Base-by-base conservation (phyloP, 2,797 vertebrate species). In the Sebastes minor region DNA sequence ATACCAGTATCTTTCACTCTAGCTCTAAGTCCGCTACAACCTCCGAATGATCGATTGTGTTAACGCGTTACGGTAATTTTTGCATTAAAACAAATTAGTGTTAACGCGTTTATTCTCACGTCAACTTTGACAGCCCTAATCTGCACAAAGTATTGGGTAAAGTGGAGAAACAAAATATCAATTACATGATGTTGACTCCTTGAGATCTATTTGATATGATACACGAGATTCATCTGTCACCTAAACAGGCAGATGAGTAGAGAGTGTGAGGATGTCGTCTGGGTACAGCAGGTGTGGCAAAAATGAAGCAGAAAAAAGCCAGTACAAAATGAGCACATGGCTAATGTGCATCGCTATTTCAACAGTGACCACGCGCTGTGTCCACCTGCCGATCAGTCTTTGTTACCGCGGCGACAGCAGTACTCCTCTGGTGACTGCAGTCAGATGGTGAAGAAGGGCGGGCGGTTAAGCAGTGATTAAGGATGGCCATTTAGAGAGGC, bases 401-500 rank as follows among this genome's bases (percentile, higher is more conserved):
- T 81, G 92, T 95, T 94, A 95, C 78, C 46, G 83, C 67, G 74
- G 90, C 62, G 77, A 83, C 86, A 84, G 76, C 73, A 67, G 82
- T 25, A 46, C 61, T 80, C 78, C 89, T 89, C 83, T 80, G 81
- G 89, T 85, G 86, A 88, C 87, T 81, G 87, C 55, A 78, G 83
- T 83, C 79, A 82, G 92, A 86, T 70, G 57, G 84, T 62, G 74
- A 81, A 87, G 89, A 83, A 82, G 75, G 88, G 87, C 63, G 62
- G 85, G 75, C 68, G 61, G 87, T 91, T 94, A 93, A 95, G 95
- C 91, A 91, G 93, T 95, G 95, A 96, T 96, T 96, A 95, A 95
- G 88, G 87, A 90, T 71, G 67, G 89, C 74, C 87, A 93, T 95
- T 95, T 92, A 89, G 80, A 89, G 87, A 88, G 78, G 69, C 83